Conservation (phyloP, 2,113 vertebrate genomes). For the Saguinus midas region DNA sequence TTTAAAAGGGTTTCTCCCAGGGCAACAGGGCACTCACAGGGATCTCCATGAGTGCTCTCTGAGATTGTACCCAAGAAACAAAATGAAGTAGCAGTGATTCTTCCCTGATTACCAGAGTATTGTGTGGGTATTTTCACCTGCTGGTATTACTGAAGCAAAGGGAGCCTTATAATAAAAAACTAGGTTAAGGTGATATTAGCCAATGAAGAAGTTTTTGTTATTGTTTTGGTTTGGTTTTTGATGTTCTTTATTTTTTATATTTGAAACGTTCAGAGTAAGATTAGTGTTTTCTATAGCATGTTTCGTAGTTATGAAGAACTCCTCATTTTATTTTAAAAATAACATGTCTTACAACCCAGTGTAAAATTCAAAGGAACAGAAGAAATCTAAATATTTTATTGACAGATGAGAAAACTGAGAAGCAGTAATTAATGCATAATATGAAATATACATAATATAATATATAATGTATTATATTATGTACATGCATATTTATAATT, state of each 20-base stretch:
- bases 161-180: not conserved
- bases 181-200: not conserved
- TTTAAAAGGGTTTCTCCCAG: not conserved
- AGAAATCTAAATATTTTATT: not conserved
- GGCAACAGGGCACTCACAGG: not conserved
- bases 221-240: not conserved
- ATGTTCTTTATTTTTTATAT: not conserved
- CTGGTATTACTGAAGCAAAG: not conserved
- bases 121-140: not conserved
- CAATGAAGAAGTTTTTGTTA: not conserved
- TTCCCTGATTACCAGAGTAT: not conserved
- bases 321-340: not conserved
- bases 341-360: too few relatives aligned
- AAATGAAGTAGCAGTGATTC: not conserved
- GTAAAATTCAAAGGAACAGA: not conserved
- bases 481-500: not conserved
- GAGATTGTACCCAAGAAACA: not conserved
- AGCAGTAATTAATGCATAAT: not conserved
- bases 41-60: not conserved
- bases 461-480: not conserved
- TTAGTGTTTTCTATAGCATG: not conserved
- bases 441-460: not conserved
- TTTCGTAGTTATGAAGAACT: not conserved
- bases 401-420: not conserved
- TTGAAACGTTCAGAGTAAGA: not conserved